A percentile compares a stretch with the other conserved stretches of the same genome.
Evolutionary conservation across 2,888 invertebrate genomes (phyloP).

Genomic region (Oscheius sp.): DNA sequence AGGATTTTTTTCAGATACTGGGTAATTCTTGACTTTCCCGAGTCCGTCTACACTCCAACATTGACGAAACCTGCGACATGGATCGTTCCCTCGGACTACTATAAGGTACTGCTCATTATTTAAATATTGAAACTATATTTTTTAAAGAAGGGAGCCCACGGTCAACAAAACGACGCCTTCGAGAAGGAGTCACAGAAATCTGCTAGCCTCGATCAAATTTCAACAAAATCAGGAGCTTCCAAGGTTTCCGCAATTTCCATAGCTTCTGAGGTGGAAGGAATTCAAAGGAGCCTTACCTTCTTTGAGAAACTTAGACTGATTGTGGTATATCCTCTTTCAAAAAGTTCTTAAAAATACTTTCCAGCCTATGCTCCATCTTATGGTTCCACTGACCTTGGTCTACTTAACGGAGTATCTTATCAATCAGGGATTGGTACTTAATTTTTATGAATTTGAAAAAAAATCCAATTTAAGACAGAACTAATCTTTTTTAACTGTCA

Average conservation of each 20-base stretch:
- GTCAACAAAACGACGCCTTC: background rate
- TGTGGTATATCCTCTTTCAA: conserved; percentile 1
- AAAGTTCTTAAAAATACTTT: background rate
- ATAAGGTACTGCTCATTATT: conserved; percentile 7
- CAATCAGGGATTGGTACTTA: conserved; percentile 62
- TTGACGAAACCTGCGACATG: conserved; percentile 56
- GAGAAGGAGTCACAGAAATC: conserved; percentile 11
- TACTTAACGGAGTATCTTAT: conserved; percentile 83
- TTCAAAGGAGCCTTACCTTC: conserved; percentile 26
- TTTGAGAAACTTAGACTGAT: conserved; percentile 27
- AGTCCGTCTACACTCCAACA: conserved; percentile 48
- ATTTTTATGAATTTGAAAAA: background rate
- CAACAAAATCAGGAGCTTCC: background rate
- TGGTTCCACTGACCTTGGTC: conserved; percentile 83
- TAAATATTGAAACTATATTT: background rate
- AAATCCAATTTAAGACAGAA: conserved; percentile 50
- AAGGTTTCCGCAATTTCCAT: background rate
- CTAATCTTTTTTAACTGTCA: conserved; percentile 66
- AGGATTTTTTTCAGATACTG: conserved; percentile 43
- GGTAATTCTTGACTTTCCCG: conserved; percentile 45
- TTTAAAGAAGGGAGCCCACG: background rate
- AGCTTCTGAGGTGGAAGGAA: background rate
- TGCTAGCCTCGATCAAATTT: background rate
- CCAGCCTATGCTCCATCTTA: conserved; percentile 80
- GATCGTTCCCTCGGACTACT: conserved; percentile 56